phyloP scores from a whole-genome alignment of 2,113 vertebrate species.

The Oostethus manadensis region DNA sequence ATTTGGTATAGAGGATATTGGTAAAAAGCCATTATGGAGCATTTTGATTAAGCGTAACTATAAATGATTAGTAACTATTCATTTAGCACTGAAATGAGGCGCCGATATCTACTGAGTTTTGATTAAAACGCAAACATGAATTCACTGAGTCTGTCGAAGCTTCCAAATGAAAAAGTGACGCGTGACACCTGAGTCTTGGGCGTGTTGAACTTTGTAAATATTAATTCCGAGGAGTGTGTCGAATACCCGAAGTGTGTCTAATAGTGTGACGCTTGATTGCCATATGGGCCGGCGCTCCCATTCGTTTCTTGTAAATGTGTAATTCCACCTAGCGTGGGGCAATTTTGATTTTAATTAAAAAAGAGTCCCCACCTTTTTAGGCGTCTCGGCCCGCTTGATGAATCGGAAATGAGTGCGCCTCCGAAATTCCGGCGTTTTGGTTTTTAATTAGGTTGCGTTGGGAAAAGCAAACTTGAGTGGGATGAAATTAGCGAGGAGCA shows the following conservation, averaged over 20 bases:
- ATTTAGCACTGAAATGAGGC: too few relatives aligned
- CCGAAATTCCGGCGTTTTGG: constrained; percentile 41
- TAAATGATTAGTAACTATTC: too few relatives aligned
- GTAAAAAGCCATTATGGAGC: too few relatives aligned
- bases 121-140: not conserved
- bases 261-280: constrained; percentile 59
- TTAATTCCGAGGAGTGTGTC: constrained; percentile 41
- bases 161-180: constrained; percentile 10
- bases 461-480: constrained; percentile 65
- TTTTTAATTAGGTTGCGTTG: constrained; percentile 73
- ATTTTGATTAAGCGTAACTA: too few relatives aligned
- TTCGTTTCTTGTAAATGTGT: constrained; percentile 68
- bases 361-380: constrained; percentile 56
- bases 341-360: constrained; percentile 74
- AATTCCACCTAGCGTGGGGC: constrained; percentile 65
- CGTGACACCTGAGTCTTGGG: constrained; percentile 52
- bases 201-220: constrained; percentile 30
- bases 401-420: constrained; percentile 65
- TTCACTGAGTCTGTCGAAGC: constrained; percentile 30
- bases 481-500: constrained; percentile 68
- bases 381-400: constrained; percentile 55
- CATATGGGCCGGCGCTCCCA: constrained; percentile 56
- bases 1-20: too few relatives aligned
- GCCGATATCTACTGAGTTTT: too few relatives aligned
- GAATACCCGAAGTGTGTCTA: constrained; percentile 54